These are phyloP conservation scores for Podargus strigoides DNA, from an alignment of 2,797 vertebrate species.

Conservation along the genomic window DNA sequence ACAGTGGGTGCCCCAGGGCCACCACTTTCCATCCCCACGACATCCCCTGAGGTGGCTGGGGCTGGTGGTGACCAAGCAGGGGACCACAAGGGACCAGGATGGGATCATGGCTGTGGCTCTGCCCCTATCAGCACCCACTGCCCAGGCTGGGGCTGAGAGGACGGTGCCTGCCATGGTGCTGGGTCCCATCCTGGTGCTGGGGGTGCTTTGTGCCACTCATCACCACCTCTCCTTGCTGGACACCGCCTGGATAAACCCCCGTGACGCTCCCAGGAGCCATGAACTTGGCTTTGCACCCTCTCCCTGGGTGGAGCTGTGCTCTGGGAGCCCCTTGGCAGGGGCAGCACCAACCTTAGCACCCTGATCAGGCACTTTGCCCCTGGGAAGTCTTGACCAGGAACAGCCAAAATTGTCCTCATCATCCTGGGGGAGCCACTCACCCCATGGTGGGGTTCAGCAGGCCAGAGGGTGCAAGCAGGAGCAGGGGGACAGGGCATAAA, in stretches of 20 bases:
- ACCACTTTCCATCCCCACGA: not conserved
- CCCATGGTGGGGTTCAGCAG: no score
- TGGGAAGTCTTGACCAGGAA: no score
- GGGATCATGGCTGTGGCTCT: not conserved
- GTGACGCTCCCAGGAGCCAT: no score
- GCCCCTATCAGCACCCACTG: not conserved
- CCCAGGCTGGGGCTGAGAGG: not conserved
- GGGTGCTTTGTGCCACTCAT: not conserved
- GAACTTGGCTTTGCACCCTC: no score
- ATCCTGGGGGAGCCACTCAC: no score
- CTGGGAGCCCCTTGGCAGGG: no score
- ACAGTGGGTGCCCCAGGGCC: not conserved
- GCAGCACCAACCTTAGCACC: no score
- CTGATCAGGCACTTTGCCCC: no score
- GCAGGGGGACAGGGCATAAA: not conserved
- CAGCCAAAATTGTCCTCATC: no score
- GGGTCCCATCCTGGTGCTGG: not conserved
- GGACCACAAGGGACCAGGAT: not conserved
- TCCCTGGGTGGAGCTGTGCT: no score
- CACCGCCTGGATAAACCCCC: not conserved
- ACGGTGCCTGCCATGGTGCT: fast-evolving
- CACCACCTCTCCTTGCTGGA: not conserved
- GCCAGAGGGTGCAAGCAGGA: not conserved
- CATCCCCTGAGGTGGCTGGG: not conserved
- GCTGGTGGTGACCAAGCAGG: not conserved